Percentiles rank a stretch among this genome's conserved stretches.
Conservation (phyloP, 2,113 vertebrate species). For the Platycercus adscitus region DNA sequence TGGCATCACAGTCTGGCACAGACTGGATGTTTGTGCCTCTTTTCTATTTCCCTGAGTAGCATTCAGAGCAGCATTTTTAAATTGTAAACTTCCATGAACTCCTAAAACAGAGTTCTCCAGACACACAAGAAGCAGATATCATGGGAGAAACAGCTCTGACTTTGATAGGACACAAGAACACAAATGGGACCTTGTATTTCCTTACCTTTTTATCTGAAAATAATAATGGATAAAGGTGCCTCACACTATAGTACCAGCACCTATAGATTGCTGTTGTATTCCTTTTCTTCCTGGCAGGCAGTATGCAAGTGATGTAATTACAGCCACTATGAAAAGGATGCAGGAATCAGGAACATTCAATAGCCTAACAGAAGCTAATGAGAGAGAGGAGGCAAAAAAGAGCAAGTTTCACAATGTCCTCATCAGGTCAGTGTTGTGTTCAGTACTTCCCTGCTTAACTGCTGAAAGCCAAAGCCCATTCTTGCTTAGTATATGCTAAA, state of each 20-base stretch:
- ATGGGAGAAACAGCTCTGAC: background rate
- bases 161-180: background rate
- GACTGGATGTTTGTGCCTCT: background rate
- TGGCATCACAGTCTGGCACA: background rate
- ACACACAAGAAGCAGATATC: background rate
- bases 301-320: slow-evolving; percentile 74
- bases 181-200: background rate
- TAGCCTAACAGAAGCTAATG: slow-evolving; percentile 70
- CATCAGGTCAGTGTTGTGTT: slow-evolving; percentile 73
- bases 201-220: background rate
- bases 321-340: slow-evolving; percentile 65
- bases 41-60: background rate
- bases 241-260: background rate
- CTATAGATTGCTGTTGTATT: background rate
- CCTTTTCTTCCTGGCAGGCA: slow-evolving; percentile 69
- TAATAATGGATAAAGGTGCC: background rate
- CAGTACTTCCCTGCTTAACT: background rate
- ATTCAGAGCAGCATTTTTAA: background rate
- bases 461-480: background rate
- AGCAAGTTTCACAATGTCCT: slow-evolving; percentile 69
- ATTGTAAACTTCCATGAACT: background rate
- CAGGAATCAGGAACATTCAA: slow-evolving; percentile 71
- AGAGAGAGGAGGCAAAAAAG: slow-evolving; percentile 73
- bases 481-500: background rate
- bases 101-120: background rate